phyloP scores from a whole-genome alignment of 2,888 invertebrate genomes.

The Lepidocyrtoides sp. region DNA sequence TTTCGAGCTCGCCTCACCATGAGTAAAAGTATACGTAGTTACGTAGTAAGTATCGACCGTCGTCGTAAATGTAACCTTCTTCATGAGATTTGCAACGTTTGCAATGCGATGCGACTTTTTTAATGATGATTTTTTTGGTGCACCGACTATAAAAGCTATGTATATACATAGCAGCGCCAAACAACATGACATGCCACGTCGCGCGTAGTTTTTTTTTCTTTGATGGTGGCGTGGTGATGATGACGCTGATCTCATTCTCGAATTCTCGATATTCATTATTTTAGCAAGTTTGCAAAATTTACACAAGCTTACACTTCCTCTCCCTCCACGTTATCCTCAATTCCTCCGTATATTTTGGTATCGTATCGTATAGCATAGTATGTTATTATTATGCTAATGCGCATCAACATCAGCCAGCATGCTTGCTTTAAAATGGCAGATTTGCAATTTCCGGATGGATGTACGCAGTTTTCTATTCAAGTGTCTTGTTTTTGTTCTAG shows the following conservation, averaged over 20 bases:
- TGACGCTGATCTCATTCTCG: constrained; percentile 29
- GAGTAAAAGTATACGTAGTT: too few species aligned
- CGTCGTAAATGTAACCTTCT: constrained; percentile 38
- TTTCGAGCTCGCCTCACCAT: too few species aligned
- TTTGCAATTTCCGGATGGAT: constrained; percentile 58
- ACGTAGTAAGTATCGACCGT: too few species aligned
- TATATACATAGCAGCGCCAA: neutral
- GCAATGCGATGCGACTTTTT: constrained; percentile 5
- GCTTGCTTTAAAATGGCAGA: constrained; percentile 19
- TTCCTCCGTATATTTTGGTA: too few species aligned
- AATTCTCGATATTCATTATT: constrained; percentile 16
- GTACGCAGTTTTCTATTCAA: constrained; percentile 19
- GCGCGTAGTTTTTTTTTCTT: neutral
- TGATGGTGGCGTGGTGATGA: too few species aligned
- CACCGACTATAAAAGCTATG: neutral
- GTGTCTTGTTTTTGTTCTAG: neutral
- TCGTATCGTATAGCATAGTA: too few species aligned
- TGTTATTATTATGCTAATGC: constrained; percentile 18
- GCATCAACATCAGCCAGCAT: neutral
- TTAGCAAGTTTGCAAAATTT: neutral
- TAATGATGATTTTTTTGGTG: neutral
- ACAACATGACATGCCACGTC: neutral
- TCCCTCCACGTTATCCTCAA: neutral
- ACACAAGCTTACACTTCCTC: neutral
- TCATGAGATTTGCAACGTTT: too few species aligned